Conservation (phyloP, 2,113 vertebrate species). For the Ctenodactylus gundi region DNA sequence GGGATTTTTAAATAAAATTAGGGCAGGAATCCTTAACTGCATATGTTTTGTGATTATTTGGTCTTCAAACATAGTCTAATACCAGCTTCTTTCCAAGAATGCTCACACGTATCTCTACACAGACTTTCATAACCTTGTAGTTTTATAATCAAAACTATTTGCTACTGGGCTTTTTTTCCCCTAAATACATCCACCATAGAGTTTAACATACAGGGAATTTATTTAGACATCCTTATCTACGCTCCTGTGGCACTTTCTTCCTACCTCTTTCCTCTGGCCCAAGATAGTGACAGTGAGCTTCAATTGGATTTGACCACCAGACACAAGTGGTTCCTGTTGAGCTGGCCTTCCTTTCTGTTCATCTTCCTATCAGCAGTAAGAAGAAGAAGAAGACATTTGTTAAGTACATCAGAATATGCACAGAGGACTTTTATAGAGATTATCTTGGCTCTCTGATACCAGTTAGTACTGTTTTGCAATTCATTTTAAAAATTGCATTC, state of each 20-base stretch:
- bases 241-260: background rate
- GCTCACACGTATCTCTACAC: background rate
- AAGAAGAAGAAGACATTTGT: background rate
- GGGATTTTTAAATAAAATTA: background rate
- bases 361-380: background rate
- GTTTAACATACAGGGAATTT: background rate
- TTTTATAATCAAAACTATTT: slow-evolving; percentile 21
- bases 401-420: background rate
- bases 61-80: background rate
- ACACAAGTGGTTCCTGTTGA: background rate
- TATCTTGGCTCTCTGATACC: background rate
- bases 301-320: background rate
- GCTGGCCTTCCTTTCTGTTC: background rate
- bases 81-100: background rate
- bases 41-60: slow-evolving; percentile 14
- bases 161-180: background rate
- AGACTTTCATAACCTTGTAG: background rate
- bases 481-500: no score
- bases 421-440: background rate
- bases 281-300: background rate
- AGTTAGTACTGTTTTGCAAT: background rate
- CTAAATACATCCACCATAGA: background rate
- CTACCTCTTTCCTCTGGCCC: background rate
- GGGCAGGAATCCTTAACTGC: background rate
- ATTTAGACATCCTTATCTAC: slow-evolving; percentile 8